Evolutionary conservation across 2,113 vertebrate genomes (phyloP).

Genomic region (Brachyhypopomus occidentalis): DNA sequence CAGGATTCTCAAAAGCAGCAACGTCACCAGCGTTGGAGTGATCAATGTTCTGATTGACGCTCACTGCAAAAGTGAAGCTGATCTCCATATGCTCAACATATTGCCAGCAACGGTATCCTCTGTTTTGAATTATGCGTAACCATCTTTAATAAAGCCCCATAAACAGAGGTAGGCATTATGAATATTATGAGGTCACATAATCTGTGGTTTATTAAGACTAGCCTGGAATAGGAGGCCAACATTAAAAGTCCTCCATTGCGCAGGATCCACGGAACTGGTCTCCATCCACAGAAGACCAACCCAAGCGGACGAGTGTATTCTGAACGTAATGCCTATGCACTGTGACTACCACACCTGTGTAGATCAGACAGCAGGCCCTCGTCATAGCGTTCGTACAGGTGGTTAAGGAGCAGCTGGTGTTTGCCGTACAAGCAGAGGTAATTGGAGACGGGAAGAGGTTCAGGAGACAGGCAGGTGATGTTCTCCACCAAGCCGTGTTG

Average conservation of each 20-base stretch:
- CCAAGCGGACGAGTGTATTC: background rate
- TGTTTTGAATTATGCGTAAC: background rate
- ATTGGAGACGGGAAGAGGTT: slow-evolving; percentile 82
- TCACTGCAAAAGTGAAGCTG: no score
- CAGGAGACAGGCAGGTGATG: slow-evolving; percentile 86
- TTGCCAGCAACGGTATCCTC: background rate
- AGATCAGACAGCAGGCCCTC: slow-evolving; percentile 80
- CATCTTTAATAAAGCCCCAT: no score
- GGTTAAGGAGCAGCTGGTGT: slow-evolving; percentile 87
- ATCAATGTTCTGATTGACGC: background rate
- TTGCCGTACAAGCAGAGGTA: slow-evolving; percentile 84
- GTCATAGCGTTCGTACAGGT: slow-evolving; percentile 73
- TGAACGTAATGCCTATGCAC: background rate
- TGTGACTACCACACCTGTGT: slow-evolving; percentile 78
- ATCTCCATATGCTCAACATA: background rate
- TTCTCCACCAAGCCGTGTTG: slow-evolving; percentile 75
- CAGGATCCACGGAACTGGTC: no score
- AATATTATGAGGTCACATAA: background rate
- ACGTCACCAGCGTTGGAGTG: background rate
- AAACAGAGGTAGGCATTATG: no score
- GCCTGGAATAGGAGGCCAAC: background rate
- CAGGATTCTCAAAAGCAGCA: background rate
- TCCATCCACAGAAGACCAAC: no score
- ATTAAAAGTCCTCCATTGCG: background rate
- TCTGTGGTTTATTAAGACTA: slow-evolving; percentile 3